These are phyloP conservation scores for Eurytoma californica DNA, from an alignment of 2,888 invertebrate species.

Conservation along the genomic window DNA sequence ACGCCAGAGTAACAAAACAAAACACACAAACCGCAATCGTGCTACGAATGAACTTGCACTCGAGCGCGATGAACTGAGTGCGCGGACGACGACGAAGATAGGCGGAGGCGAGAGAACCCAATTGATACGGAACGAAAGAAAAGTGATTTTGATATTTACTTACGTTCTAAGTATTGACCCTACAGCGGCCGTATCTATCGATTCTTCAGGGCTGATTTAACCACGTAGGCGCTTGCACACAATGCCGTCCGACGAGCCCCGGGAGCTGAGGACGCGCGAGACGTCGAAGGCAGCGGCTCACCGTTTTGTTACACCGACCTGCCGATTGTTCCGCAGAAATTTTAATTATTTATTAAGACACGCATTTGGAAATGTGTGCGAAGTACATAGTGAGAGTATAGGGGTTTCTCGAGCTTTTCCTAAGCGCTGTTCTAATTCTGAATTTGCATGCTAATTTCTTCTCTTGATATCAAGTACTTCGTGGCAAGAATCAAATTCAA, in stretches of 20 bases:
- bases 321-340: neutral
- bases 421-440: too few relatives aligned
- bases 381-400: too few relatives aligned
- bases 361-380: too few relatives aligned
- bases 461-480: neutral
- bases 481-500: neutral
- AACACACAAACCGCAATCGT: neutral
- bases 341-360: neutral
- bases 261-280: slow-evolving; percentile 4
- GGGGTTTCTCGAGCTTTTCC: too few relatives aligned
- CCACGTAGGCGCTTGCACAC: slow-evolving; percentile 21
- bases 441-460: too few relatives aligned
- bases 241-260: slow-evolving; percentile 48
- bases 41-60: too few relatives aligned
- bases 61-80: slow-evolving; percentile 9
- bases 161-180: slow-evolving; percentile 56
- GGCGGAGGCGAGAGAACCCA: neutral
- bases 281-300: neutral
- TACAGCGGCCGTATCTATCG: slow-evolving; percentile 55
- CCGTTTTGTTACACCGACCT: slow-evolving; percentile 28
- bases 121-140: slow-evolving; percentile 24
- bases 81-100: slow-evolving; percentile 1
- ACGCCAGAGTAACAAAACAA: too few relatives aligned
- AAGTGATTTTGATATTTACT: slow-evolving; percentile 57
- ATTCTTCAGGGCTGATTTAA: slow-evolving; percentile 57